These are phyloP conservation scores for Leptoteleia sp. DNA, from an alignment of 1,140 invertebrate genomes.

Conservation along the genomic window DNA sequence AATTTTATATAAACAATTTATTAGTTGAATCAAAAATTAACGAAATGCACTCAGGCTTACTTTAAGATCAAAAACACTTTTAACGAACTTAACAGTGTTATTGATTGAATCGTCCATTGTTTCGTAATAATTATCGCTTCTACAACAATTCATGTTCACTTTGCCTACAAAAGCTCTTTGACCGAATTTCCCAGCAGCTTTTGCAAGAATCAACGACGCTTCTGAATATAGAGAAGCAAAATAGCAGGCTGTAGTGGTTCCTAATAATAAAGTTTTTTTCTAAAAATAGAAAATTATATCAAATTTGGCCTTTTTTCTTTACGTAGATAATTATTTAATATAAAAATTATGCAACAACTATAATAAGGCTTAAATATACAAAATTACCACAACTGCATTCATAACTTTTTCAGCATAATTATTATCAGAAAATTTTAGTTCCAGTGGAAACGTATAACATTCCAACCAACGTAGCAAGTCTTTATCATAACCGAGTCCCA, in stretches of 20 bases:
- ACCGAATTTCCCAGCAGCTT: conserved; percentile 84
- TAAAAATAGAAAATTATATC: conserved; percentile 28
- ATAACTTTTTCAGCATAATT: conserved; percentile 88
- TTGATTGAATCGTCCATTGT: conserved; percentile 81
- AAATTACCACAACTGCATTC: conserved; percentile 88
- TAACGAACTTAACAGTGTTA: conserved; percentile 86
- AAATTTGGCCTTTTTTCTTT: too few relatives aligned
- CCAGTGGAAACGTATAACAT: conserved; percentile 93
- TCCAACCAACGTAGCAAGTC: conserved; percentile 91
- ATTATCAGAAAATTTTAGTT: conserved; percentile 86
- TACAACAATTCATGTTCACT: conserved; percentile 89
- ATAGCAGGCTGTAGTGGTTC: conserved; percentile 94
- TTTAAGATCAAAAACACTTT: conserved; percentile 78
- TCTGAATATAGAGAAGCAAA: conserved; percentile 90
- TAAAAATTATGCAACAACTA: too few relatives aligned
- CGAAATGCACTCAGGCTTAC: conserved; percentile 3
- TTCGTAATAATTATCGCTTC: conserved; percentile 82
- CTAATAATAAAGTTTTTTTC: conserved; percentile 84
- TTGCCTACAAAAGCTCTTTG: conserved; percentile 95
- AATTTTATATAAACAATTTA: too few relatives aligned
- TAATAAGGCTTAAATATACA: too few relatives aligned
- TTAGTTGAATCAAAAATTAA: too few relatives aligned
- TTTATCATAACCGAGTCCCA: conserved; percentile 90
- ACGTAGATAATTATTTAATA: too few relatives aligned
- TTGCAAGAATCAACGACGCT: conserved; percentile 86